Conservation (phyloP, 2,113 vertebrate genomes). For the Probosciger aterrimus region DNA sequence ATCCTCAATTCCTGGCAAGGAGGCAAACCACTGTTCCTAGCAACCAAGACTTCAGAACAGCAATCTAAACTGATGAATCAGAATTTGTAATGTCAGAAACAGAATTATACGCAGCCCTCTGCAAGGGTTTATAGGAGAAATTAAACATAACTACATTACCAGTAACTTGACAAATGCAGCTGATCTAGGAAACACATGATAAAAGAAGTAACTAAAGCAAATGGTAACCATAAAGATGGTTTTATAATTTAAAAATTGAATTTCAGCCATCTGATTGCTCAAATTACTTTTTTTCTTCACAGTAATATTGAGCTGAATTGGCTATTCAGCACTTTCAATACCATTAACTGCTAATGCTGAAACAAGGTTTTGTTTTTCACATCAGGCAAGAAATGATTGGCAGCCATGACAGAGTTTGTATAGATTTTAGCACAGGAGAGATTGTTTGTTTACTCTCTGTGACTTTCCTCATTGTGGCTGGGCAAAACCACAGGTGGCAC, state of each 20-base stretch:
- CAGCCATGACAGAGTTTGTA: not conserved
- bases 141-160: slow-evolving; percentile 40
- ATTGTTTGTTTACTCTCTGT: not conserved
- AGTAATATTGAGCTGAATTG: not conserved
- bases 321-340: slow-evolving; percentile 1
- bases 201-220: slow-evolving; percentile 29
- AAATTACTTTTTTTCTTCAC: not conserved
- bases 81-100: slow-evolving; percentile 46
- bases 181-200: not conserved
- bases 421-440: slow-evolving; percentile 12
- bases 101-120: slow-evolving; percentile 21
- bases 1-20: slow-evolving; percentile 28
- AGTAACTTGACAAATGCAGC: slow-evolving; percentile 40
- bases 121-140: slow-evolving; percentile 28
- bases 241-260: not conserved
- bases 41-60: slow-evolving; percentile 41
- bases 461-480: not conserved
- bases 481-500: not conserved
- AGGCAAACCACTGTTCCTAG: slow-evolving; percentile 45
- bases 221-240: not conserved
- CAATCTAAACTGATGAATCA: slow-evolving; percentile 49
- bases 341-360: slow-evolving; percentile 1
- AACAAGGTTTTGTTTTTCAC: slow-evolving; percentile 25
- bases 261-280: not conserved
- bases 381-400: not conserved